Evolutionary conservation across 1,140 invertebrate genomes (phyloP).

Genomic region (Panagrolaimus sp.): DNA sequence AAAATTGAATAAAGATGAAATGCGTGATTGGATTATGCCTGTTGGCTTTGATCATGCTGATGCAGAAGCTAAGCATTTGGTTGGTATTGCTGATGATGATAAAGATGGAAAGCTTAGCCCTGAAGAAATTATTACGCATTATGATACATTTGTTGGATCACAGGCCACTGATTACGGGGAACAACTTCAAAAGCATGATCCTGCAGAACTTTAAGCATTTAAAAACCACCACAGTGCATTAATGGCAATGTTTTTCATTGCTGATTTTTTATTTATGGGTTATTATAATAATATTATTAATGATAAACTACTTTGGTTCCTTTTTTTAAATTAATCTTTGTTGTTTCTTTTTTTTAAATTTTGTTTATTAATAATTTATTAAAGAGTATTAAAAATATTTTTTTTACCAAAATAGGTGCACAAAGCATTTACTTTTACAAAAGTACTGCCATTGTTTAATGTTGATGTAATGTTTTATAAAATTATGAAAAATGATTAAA

Average conservation of each 20-base stretch:
- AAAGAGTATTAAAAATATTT: too few relatives aligned
- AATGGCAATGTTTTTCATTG: conserved; percentile 4
- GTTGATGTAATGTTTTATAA: too few relatives aligned
- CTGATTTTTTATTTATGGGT: conserved; percentile 19
- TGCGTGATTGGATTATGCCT: conserved; percentile 85
- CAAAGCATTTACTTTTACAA: too few relatives aligned
- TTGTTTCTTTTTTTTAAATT: too few relatives aligned
- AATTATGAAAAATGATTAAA: too few relatives aligned
- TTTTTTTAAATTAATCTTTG: too few relatives aligned
- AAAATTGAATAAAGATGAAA: conserved; percentile 78
- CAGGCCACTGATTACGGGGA: conserved; percentile 98
- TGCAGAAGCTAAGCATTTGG: conserved; percentile 86
- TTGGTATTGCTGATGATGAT: conserved; percentile 84
- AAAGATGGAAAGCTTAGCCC: conserved; percentile 82
- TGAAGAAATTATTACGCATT: conserved; percentile 86
- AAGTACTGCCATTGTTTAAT: too few relatives aligned
- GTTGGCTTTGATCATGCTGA: conserved; percentile 91
- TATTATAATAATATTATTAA: background rate
- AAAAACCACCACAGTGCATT: background rate
- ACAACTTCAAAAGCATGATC: conserved; percentile 81
- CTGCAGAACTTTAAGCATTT: conserved; percentile 54
- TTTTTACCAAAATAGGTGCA: too few relatives aligned
- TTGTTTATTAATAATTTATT: too few relatives aligned
- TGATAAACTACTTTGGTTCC: too few relatives aligned
- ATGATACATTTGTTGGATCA: conserved; percentile 94